A percentile compares a stretch with the other conserved stretches of the same genome.
These are phyloP conservation scores for Neodiprion lecontei DNA, from an alignment of 1,140 invertebrate genomes.

Conservation along the genomic window DNA sequence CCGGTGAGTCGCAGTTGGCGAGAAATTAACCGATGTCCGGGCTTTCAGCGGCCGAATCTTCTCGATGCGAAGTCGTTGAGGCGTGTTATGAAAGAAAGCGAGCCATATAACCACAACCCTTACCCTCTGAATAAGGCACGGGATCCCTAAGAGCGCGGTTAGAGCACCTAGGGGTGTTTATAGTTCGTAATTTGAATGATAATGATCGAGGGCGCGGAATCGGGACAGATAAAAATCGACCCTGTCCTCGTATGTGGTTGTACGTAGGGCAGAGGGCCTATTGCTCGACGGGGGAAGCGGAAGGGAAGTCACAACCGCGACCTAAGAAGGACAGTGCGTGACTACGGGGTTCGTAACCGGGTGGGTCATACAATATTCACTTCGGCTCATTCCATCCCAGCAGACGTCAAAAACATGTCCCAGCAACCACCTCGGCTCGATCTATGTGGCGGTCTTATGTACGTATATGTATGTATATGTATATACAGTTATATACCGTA, in stretches of 20 bases:
- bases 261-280: too few species aligned
- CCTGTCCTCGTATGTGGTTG: too few species aligned
- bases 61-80: neutral
- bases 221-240: too few species aligned
- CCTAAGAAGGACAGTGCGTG: neutral
- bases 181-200: neutral
- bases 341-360: slow-evolving; percentile 1
- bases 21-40: neutral
- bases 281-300: too few species aligned
- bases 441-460: neutral
- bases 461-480: slow-evolving; percentile 14
- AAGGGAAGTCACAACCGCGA: neutral
- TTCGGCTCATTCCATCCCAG: slow-evolving; percentile 40
- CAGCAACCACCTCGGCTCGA: neutral
- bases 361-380: slow-evolving; percentile 49
- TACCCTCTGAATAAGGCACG: neutral
- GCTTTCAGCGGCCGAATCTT: neutral
- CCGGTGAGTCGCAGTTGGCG: neutral
- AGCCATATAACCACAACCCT: neutral
- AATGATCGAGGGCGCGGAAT: neutral
- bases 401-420: slow-evolving; percentile 49
- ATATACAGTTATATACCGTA: slow-evolving; percentile 3
- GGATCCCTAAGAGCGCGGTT: neutral
- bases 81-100: neutral
- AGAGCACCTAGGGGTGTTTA: neutral